Evolutionary conservation across 2,113 vertebrate genomes (phyloP).

Genomic region (Pseudois nayaur): DNA sequence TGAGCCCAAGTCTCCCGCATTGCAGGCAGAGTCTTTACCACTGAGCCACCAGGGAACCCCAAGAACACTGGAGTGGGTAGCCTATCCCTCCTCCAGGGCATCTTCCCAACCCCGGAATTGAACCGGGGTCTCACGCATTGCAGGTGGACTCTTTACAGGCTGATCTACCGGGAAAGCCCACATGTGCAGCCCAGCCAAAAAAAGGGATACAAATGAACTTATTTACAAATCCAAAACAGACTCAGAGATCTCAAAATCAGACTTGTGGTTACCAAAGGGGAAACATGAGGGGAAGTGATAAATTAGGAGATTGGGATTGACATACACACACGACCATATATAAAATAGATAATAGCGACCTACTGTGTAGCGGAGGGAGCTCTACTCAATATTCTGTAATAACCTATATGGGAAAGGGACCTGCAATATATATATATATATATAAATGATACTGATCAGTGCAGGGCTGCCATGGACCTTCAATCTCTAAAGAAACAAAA

Average conservation of each 20-base stretch:
- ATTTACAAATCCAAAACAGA: background rate
- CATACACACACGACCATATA: background rate
- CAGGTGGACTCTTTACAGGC: background rate
- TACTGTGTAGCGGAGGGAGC: background rate
- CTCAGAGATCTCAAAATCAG: background rate
- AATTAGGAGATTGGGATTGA: background rate
- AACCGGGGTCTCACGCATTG: background rate
- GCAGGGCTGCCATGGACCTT: background rate
- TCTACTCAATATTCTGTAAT: background rate
- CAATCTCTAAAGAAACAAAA: background rate
- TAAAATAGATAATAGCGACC: background rate
- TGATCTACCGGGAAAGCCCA: background rate
- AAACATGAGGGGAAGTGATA: background rate
- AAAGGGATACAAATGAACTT: background rate
- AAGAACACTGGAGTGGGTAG: background rate
- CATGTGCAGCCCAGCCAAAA: background rate
- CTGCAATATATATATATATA: background rate
- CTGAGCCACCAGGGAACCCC: background rate
- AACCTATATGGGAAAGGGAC: background rate
- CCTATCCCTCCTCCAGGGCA: background rate
- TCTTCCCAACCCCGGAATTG: background rate
- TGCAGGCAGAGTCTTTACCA: background rate
- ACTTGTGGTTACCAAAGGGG: background rate
- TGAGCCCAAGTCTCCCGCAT: fast-evolving
- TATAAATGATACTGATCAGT: background rate